A percentile compares a stretch with the other conserved stretches of the same genome.
Evolutionary conservation across 2,113 vertebrate genomes (phyloP).

Genomic region (Phaethon lepturus): DNA sequence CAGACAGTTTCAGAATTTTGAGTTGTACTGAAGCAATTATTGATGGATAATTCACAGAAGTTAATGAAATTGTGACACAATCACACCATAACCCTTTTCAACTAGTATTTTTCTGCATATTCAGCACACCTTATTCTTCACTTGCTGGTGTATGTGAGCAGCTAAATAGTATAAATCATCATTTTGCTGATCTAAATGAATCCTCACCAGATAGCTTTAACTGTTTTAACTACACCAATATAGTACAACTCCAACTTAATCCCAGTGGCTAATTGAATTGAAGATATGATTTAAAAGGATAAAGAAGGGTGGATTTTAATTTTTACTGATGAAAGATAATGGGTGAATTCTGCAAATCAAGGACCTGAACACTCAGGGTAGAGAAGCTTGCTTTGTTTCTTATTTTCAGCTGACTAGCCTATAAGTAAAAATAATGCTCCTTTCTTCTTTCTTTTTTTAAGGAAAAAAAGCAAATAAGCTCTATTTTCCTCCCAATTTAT

Average conservation of each 20-base stretch:
- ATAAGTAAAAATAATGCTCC: not conserved
- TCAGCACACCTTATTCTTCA: not conserved
- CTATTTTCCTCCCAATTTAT: not conserved
- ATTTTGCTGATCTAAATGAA: not conserved
- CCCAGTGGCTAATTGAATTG: not conserved
- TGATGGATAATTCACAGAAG: not conserved
- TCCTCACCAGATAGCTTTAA: not conserved
- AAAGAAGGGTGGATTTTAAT: not conserved
- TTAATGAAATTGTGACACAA: not conserved
- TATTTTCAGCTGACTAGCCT: not conserved
- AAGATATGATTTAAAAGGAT: not conserved
- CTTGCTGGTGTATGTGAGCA: not conserved
- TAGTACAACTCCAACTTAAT: not conserved
- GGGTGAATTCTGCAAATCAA: not conserved
- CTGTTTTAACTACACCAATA: not conserved
- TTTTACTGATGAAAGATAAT: not conserved
- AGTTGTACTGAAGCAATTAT: not conserved
- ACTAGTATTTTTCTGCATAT: not conserved
- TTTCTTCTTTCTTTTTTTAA: not conserved
- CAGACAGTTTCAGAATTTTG: not conserved
- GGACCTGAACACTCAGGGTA: not conserved
- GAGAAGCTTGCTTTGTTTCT: not conserved
- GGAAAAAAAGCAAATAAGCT: not conserved
- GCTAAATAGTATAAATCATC: not conserved
- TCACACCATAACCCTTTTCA: not conserved